These are phyloP conservation scores for Serinus canaria DNA, from an alignment of 2,113 vertebrate genomes.

Conservation along the genomic window DNA sequence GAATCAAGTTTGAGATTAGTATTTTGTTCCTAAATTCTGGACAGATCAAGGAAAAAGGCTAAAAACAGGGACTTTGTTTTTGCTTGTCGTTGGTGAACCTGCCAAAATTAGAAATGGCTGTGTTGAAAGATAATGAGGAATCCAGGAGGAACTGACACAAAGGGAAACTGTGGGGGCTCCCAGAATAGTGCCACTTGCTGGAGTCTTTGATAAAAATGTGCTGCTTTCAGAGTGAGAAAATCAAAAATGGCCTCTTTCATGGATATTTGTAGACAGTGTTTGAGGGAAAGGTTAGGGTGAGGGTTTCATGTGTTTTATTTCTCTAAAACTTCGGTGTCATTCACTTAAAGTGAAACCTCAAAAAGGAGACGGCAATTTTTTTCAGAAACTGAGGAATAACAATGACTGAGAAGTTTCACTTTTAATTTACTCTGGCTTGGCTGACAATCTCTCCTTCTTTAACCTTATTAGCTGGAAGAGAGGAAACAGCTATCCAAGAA, in stretches of 20 bases:
- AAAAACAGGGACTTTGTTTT: background rate
- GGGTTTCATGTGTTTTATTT: background rate
- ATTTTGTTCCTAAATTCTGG: background rate
- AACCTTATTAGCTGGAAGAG: slow-evolving; percentile 16
- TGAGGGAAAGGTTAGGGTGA: background rate
- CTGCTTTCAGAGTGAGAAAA: no score
- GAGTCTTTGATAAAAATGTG: background rate
- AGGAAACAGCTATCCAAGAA: background rate
- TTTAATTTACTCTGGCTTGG: slow-evolving; percentile 8
- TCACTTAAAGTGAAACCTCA: background rate
- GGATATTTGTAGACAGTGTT: background rate
- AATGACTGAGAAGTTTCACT: background rate
- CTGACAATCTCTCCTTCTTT: slow-evolving; percentile 1
- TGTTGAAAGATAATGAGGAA: background rate
- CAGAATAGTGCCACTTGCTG: background rate
- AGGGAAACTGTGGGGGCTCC: background rate
- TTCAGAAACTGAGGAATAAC: background rate
- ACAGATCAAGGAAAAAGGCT: background rate
- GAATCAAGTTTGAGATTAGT: background rate
- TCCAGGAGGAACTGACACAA: background rate
- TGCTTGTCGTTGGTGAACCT: background rate
- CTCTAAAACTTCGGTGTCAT: background rate
- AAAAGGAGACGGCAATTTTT: background rate
- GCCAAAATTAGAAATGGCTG: background rate
- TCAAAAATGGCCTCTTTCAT: background rate